Base-by-base conservation (phyloP, 2,113 vertebrate genomes). In the Nerophis ophidion region DNA sequence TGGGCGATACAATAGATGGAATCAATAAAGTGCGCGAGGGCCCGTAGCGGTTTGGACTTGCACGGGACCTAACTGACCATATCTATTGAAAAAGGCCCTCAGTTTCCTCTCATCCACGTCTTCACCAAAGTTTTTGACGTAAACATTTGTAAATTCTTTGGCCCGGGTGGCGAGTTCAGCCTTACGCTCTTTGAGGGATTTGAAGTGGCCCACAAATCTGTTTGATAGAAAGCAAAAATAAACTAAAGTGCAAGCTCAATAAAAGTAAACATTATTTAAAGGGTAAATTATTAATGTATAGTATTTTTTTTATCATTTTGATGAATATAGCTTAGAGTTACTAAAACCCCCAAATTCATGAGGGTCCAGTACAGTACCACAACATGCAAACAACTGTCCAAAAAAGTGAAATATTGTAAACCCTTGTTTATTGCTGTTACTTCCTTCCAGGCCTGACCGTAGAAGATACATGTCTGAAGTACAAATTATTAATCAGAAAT, bases 71-170 rank as follows among this genome's bases (percentile, higher is more conserved):
- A 5, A 81, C 77, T 75, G 5, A 91, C 96, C 95, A 65, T 92
- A 99, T 86, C 95, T 93, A 83, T 90, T 92, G 88, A 99, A 99
- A 79, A 96, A 81, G 62, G 97, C 95, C 81, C 93, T 94, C 84
- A 99, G 92, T 83, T 94, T 94, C 80, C 97, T 95, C 33, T 99
- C 96, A 60, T 98, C 93, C 94, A 98, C 96, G 71, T 98, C 96
- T 57, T 95, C 93, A 2, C 94, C 94, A 80, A 96, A 96, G 87
- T 96, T 96, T 85, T 95, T 96, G 56, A 99, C 94, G 80, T 98
- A 99, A 71, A 99, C 96, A 51, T 99, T 99, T 44, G 96, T 99
- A 74, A 99, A 99, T 74, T 99, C 96, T 75, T 94, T 98, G 74
- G 96, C 95, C 56, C 94, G 91, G 67, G 94, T 95, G 51, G 95